Conservation (phyloP, 2,888 invertebrate genomes). For the Rapana venosa region DNA sequence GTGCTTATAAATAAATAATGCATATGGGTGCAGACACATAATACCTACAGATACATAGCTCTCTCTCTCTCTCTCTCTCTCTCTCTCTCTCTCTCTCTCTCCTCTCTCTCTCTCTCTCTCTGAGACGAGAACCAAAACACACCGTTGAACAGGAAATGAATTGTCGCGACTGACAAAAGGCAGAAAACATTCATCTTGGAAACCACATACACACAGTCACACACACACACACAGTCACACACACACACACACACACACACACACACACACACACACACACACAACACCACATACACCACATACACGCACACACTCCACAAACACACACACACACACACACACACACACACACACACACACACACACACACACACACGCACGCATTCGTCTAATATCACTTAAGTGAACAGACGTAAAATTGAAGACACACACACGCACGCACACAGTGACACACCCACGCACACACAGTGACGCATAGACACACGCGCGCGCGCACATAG, state of each 20-base stretch:
- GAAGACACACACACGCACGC: background rate
- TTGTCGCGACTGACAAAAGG: no score
- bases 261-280: background rate
- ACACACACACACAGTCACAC: slow-evolving; percentile 23
- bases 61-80: background rate
- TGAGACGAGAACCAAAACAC: background rate
- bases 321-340: background rate
- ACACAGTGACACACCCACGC: no score
- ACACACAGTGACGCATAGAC: background rate
- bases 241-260: slow-evolving; percentile 22
- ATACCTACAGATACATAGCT: no score
- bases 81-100: background rate
- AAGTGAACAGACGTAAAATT: background rate
- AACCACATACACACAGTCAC: background rate
- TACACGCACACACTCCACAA: no score
- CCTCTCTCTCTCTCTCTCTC: background rate
- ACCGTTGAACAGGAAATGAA: no score
- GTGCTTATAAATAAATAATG: no score
- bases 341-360: background rate
- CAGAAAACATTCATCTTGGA: background rate
- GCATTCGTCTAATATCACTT: no score
- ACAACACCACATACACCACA: background rate
- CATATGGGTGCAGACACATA: no score
- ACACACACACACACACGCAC: no score
- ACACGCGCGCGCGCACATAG: background rate